Percentiles rank a stretch among this genome's conserved stretches.
Conservation (phyloP, 2,888 invertebrate species). For the Temnothorax ravouxi region DNA sequence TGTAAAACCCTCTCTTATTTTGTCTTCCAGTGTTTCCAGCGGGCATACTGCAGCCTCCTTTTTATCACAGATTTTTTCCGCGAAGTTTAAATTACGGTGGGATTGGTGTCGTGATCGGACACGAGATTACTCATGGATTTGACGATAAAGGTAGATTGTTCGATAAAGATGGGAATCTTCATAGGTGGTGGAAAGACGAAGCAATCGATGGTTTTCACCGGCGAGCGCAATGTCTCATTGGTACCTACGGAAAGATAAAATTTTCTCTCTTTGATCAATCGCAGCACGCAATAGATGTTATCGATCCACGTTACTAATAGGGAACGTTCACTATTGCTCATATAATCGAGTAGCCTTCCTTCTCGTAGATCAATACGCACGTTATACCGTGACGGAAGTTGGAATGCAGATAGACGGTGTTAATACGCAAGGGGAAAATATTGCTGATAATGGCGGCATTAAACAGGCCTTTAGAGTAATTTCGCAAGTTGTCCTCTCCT, state of each 20-base stretch:
- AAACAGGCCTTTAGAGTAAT: conserved; percentile 93
- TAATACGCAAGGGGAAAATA: conserved; percentile 96
- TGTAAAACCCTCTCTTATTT: not conserved
- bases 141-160: conserved; percentile 97
- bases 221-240: conserved; percentile 92
- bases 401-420: conserved; percentile 92
- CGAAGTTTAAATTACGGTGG: conserved; percentile 94
- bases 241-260: conserved; percentile 75
- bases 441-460: conserved; percentile 98
- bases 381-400: conserved; percentile 93
- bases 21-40: conserved; percentile 93
- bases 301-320: not conserved
- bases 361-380: conserved; percentile 92
- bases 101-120: conserved; percentile 97
- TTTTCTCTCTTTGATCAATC: not conserved
- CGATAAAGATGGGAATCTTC: conserved; percentile 96
- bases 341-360: not conserved
- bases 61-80: conserved; percentile 95
- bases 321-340: not conserved
- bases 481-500: not conserved
- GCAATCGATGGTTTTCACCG: conserved; percentile 92
- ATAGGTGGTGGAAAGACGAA: conserved; percentile 94
- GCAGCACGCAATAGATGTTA: not conserved
- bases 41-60: conserved; percentile 97
- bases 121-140: conserved; percentile 97